Evolutionary conservation across 2,888 invertebrate genomes (phyloP).

Genomic region (Augiades crinisus): DNA sequence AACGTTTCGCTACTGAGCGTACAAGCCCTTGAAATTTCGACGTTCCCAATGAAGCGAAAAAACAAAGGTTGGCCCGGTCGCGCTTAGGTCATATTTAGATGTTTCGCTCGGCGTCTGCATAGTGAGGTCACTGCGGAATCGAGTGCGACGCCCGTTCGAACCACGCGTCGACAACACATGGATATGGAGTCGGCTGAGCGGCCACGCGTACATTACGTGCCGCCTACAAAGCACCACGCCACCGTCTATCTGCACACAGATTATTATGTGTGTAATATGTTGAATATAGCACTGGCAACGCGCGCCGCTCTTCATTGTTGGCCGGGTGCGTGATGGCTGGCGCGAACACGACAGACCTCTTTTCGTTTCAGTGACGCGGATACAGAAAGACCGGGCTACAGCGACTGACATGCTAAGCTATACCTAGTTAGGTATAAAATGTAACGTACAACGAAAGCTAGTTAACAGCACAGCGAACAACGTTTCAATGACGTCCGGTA

Average conservation of each 20-base stretch:
- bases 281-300: constrained; percentile 60
- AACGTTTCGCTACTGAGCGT: not conserved
- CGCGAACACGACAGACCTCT: constrained; percentile 70
- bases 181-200: constrained; percentile 53
- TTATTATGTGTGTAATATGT: constrained; percentile 52
- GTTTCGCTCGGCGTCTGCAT: constrained; percentile 53
- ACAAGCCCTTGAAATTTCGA: constrained; percentile 11
- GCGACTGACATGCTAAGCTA: constrained; percentile 4
- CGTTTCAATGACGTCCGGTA: not conserved
- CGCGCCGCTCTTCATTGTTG: constrained; percentile 57
- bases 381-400: constrained; percentile 26
- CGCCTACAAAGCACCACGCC: constrained; percentile 50
- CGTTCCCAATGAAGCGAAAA: constrained; percentile 30
- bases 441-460: not conserved
- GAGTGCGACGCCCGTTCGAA: constrained; percentile 57
- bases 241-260: constrained; percentile 55
- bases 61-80: constrained; percentile 34
- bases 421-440: not conserved
- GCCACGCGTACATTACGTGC: constrained; percentile 72
- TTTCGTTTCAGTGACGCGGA: constrained; percentile 70
- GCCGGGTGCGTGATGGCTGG: constrained; percentile 55
- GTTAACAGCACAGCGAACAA: not conserved
- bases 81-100: constrained; percentile 62
- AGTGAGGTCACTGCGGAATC: constrained; percentile 62
- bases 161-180: constrained; percentile 53